Percentiles rank a stretch among this genome's conserved stretches.
These are phyloP conservation scores for Azorinus chamasolen DNA, from an alignment of 2,888 invertebrate genomes.

Conservation along the genomic window DNA sequence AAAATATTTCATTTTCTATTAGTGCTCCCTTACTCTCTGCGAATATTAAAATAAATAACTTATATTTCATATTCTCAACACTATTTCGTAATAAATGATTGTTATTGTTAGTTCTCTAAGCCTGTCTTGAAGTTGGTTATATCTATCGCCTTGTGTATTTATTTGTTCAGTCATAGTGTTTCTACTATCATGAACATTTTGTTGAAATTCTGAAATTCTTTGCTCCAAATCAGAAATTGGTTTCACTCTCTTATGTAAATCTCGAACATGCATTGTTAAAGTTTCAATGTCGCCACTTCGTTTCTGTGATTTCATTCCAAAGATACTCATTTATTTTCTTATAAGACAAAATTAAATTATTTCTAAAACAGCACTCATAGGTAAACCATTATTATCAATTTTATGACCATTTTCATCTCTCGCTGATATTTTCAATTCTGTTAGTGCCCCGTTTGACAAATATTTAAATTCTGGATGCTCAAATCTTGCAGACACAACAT, in stretches of 20 bases:
- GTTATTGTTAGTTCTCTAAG: too few relatives aligned
- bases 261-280: neutral
- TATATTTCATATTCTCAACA: conserved; percentile 15
- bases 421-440: conserved; percentile 36
- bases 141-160: neutral
- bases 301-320: conserved; percentile 18
- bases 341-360: conserved; percentile 20
- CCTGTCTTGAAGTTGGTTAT: neutral
- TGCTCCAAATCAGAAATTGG: conserved; percentile 10
- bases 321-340: conserved; percentile 31
- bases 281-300: conserved; percentile 5
- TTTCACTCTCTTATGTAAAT: neutral
- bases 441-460: conserved; percentile 21
- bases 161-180: neutral
- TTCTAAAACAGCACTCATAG: conserved; percentile 46
- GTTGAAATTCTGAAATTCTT: conserved; percentile 16
- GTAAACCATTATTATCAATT: conserved; percentile 38
- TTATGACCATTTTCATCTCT: conserved; percentile 31
- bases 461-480: conserved; percentile 39
- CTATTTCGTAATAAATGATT: conserved; percentile 1
- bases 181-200: conserved; percentile 13
- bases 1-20: conserved; percentile 13
- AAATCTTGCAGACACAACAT: conserved; percentile 38
- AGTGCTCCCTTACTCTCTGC: conserved; percentile 22
- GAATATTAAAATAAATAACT: conserved; percentile 17